phyloP scores from a whole-genome alignment of 2,113 vertebrate genomes.

The Chelonoidis abingdonii region DNA sequence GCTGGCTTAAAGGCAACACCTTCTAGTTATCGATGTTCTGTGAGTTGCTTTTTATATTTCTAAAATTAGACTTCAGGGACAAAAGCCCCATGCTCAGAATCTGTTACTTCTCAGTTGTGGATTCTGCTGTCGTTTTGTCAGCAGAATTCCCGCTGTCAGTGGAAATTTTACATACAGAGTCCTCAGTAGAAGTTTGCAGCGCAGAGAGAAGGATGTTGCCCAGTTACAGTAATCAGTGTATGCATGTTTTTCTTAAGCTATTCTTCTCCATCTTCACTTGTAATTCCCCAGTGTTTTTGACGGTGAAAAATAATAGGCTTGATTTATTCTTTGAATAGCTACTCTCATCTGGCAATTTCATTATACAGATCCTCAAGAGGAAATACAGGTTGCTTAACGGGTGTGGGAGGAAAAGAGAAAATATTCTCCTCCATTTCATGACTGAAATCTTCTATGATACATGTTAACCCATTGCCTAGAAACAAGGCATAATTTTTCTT shows the following conservation, averaged over 20 bases:
- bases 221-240: neutral
- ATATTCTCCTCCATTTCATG: neutral
- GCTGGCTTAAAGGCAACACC: neutral
- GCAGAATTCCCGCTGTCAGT: neutral
- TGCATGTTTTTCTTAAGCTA: neutral
- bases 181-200: neutral
- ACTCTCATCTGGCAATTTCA: constrained; percentile 16
- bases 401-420: neutral
- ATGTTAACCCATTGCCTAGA: neutral
- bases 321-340: neutral
- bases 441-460: neutral
- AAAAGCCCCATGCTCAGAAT: neutral
- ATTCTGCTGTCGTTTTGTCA: neutral
- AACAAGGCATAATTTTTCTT: neutral
- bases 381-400: neutral
- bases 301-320: neutral
- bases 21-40: neutral
- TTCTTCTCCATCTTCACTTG: neutral
- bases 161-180: neutral
- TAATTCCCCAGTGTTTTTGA: neutral
- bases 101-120: neutral
- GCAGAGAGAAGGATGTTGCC: neutral
- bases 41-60: neutral
- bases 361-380: constrained; percentile 12
- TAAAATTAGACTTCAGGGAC: neutral